These are phyloP conservation scores for Pollenia amentaria DNA, from an alignment of 2,888 invertebrate species.

Conservation along the genomic window DNA sequence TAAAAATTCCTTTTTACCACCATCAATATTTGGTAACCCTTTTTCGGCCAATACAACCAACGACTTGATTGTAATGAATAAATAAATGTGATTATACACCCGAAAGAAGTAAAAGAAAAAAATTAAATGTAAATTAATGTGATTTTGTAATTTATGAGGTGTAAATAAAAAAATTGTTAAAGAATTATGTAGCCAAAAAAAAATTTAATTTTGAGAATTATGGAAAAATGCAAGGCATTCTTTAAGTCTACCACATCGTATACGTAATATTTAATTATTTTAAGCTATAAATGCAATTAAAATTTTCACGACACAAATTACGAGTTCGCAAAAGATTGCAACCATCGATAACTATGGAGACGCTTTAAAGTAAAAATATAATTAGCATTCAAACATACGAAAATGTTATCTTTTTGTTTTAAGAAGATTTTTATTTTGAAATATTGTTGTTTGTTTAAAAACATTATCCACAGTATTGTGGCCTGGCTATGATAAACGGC, in stretches of 20 bases:
- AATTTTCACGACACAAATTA: slow-evolving; percentile 1
- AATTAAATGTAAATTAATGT: slow-evolving; percentile 82
- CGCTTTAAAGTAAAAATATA: neutral
- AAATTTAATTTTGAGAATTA: slow-evolving; percentile 13
- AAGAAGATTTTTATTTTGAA: no score
- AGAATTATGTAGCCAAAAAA: neutral
- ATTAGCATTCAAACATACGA: neutral
- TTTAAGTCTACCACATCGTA: neutral
- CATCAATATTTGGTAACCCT: slow-evolving; percentile 22
- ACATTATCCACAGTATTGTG: no score
- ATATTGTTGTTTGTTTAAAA: no score
- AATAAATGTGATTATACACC: slow-evolving; percentile 77
- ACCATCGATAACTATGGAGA: neutral
- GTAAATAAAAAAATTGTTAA: slow-evolving; percentile 68
- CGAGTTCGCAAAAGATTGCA: neutral
- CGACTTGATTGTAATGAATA: slow-evolving; percentile 59
- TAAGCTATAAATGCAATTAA: slow-evolving; percentile 34
- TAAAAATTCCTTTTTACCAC: neutral
- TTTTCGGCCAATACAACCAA: neutral
- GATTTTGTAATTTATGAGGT: slow-evolving; percentile 81
- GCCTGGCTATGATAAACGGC: no score
- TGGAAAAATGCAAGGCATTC: neutral
- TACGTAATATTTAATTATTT: slow-evolving; percentile 30
- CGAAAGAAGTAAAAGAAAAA: slow-evolving; percentile 52
- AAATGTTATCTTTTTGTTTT: neutral